These are phyloP conservation scores for Lathamus discolor DNA, from an alignment of 2,113 vertebrate genomes.

Conservation along the genomic window DNA sequence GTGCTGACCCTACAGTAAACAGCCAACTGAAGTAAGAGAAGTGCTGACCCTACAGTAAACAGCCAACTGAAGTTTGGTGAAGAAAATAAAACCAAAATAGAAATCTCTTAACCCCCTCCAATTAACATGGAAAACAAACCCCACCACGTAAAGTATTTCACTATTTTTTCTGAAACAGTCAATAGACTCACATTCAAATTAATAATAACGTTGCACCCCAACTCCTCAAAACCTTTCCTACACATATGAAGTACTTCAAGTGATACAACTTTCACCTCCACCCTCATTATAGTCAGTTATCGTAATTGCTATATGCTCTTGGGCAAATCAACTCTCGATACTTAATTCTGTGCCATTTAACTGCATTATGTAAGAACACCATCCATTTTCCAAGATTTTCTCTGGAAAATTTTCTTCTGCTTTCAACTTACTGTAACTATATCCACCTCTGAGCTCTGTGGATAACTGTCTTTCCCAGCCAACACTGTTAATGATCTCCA, in stretches of 20 bases:
- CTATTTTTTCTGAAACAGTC: background rate
- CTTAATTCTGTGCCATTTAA: background rate
- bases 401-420: background rate
- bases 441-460: background rate
- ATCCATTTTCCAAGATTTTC: background rate
- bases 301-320: background rate
- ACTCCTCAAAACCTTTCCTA: background rate
- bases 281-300: rapidly evolving
- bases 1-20: background rate
- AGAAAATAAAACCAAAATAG: background rate
- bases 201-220: background rate
- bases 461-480: background rate
- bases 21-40: background rate
- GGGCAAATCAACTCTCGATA: background rate
- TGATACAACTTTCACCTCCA: rapidly evolving
- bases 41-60: background rate
- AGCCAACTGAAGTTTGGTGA: background rate
- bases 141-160: background rate
- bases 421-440: background rate
- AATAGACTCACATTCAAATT: background rate
- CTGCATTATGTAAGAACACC: background rate
- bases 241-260: background rate
- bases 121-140: background rate
- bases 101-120: background rate
- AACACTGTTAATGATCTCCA: background rate